Base-by-base conservation (phyloP, 2,888 invertebrate species). In the Lucinisca nassula region DNA sequence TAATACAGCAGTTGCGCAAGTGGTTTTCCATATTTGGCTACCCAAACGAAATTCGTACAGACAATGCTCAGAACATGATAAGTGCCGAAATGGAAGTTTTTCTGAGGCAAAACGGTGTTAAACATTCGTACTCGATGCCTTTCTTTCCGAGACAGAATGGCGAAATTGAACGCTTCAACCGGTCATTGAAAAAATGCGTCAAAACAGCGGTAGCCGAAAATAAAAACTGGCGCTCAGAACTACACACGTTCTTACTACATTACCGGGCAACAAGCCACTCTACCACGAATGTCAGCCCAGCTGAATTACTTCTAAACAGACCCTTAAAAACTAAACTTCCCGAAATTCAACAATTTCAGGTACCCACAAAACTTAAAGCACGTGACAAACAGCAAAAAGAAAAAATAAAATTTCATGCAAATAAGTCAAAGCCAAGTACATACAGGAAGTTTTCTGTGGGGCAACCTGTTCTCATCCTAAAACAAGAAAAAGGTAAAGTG, bases 121-220 rank as follows among this genome's bases (percentile, higher is more conserved):
- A 45, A 37, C 88, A 90, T 73, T 61, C 55, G 35, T 82, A 81
- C 21, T 76, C 82, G 8, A 85, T 85, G 37, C 87, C 89, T 17
- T 78, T 76, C 70, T 84, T 79, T 70, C 82, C 88, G 27, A 61
- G 77, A 74, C 81, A 85, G 17, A 85, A 85, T 32, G 85, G 80
- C 40, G 73, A 79, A n/a, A 88, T 82, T 10, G 90, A 90, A 79
- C 61, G 81, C 58, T 86, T 88, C 49, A 86, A 82, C 70, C 85
- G 74, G 74, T 78, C 78, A 35, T 37, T 90, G 14, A 73, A 72
- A 49, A 77, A 82, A 81, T 58, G 77, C 35, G 45, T 89, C 1
- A 55, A 73, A 45, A 78, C 85, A 24, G 77, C 79, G 4, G 40
- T 70, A 12, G 45, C 80, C 6, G 70, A 78, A 85, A 74, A 67